A percentile compares a stretch with the other conserved stretches of the same genome.
phyloP scores from a whole-genome alignment of 2,888 invertebrate genomes.

The Pegoplata infirma region DNA sequence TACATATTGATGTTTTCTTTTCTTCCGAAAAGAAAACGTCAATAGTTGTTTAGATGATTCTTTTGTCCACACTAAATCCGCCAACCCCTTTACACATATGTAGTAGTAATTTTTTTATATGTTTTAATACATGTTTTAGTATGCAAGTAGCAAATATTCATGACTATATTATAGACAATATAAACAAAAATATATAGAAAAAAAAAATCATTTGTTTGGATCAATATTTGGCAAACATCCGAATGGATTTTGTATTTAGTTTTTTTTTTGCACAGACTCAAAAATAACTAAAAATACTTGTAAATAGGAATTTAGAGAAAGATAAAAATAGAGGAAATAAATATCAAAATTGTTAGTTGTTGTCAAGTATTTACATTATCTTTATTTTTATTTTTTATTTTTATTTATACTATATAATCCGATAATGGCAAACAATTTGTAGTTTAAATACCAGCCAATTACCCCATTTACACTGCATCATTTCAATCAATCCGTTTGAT shows the following conservation, averaged over 20 bases:
- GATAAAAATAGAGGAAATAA: constrained; percentile 9
- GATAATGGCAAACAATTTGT: background rate
- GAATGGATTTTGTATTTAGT: background rate
- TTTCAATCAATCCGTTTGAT: too few species aligned
- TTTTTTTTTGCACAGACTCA: background rate
- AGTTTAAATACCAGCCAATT: background rate
- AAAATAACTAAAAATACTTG: constrained; percentile 5
- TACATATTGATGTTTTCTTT: too few species aligned
- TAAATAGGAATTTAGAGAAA: constrained; percentile 2
- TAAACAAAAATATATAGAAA: constrained; percentile 17
- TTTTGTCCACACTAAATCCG: too few species aligned
- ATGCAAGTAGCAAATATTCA: background rate
- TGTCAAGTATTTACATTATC: background rate
- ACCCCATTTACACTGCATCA: too few species aligned
- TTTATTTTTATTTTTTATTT: background rate
- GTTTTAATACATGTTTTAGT: background rate
- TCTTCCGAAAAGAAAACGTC: too few species aligned
- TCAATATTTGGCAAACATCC: constrained; percentile 43
- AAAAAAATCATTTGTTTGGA: constrained; percentile 17
- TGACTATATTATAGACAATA: background rate
- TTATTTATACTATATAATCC: background rate
- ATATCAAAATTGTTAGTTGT: background rate
- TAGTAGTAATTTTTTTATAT: too few species aligned
- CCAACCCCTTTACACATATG: too few species aligned
- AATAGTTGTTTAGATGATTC: too few species aligned